A percentile compares a stretch with the other conserved stretches of the same genome.
phyloP scores from a whole-genome alignment of 1,140 invertebrate species.

The Drosophila pectinifera region DNA sequence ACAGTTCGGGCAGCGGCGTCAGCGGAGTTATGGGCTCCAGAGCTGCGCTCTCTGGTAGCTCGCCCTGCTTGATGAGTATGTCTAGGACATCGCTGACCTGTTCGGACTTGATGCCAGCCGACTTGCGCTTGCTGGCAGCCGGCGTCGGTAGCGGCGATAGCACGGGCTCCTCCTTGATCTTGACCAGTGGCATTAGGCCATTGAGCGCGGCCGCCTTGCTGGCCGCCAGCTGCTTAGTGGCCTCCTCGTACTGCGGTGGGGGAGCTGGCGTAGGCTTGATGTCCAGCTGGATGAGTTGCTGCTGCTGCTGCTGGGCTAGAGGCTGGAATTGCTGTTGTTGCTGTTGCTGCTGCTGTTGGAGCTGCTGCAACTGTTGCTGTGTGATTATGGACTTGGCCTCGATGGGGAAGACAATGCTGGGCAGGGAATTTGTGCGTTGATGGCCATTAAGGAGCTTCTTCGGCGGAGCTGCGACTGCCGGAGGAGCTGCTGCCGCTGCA shows the following conservation, averaged over 20 bases:
- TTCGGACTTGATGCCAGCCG: constrained; percentile 90
- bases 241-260: constrained; percentile 90
- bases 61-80: constrained; percentile 96
- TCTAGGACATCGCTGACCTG: constrained; percentile 98
- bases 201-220: constrained; percentile 68
- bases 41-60: constrained; percentile 94
- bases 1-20: constrained; percentile 68
- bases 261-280: constrained; percentile 80
- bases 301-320: constrained; percentile 58
- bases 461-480: constrained; percentile 16
- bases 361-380: constrained; percentile 70
- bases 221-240: constrained; percentile 87
- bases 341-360: constrained; percentile 61
- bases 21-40: constrained; percentile 90
- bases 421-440: constrained; percentile 79
- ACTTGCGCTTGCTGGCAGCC: constrained; percentile 82
- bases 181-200: constrained; percentile 59
- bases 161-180: constrained; percentile 78
- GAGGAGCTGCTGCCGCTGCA: constrained; percentile 12
- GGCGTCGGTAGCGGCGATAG: constrained; percentile 21
- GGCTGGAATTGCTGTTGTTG: constrained; percentile 54
- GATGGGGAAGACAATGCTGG: constrained; percentile 80
- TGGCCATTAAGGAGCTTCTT: constrained; percentile 82
- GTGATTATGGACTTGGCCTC: constrained; percentile 76
- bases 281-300: constrained; percentile 84